Evolutionary conservation across 2,797 vertebrate genomes (phyloP).

Genomic region (Platalea minor): DNA sequence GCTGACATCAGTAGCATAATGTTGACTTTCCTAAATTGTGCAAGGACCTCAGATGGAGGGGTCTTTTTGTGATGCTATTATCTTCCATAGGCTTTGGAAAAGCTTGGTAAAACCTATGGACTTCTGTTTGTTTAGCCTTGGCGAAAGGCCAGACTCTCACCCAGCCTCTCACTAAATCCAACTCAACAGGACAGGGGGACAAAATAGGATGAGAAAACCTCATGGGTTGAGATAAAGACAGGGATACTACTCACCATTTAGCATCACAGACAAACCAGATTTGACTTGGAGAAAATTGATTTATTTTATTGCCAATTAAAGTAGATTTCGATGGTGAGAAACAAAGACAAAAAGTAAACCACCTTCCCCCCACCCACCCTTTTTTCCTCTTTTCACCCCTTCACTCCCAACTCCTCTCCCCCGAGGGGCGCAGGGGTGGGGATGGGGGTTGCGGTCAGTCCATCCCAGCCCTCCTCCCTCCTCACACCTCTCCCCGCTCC

Average conservation of each 20-base stretch:
- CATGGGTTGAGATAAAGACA: too few species aligned
- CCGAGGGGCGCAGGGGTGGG: too few species aligned
- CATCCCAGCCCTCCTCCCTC: neutral
- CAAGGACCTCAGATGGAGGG: neutral
- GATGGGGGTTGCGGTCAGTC: too few species aligned
- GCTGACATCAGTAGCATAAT: neutral
- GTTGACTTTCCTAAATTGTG: neutral
- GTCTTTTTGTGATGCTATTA: neutral
- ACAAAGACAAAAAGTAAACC: neutral
- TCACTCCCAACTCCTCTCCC: too few species aligned
- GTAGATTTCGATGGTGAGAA: neutral
- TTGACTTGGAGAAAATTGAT: neutral
- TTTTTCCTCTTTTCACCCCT: fast-evolving
- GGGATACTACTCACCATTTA: neutral
- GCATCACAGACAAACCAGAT: neutral
- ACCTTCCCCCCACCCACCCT: neutral
- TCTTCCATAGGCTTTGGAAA: neutral
- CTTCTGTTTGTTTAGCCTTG: neutral
- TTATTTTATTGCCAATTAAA: neutral
- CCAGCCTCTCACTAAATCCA: neutral
- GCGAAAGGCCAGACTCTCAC: neutral
- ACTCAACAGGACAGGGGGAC: neutral
- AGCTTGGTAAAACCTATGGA: neutral
- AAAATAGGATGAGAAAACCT: neutral
- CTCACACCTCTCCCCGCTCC: neutral